Evolutionary conservation across 2,888 invertebrate species (phyloP), one percentile per base, ranked within the genome.

Genomic region (Alviniconcha strummeri): DNA sequence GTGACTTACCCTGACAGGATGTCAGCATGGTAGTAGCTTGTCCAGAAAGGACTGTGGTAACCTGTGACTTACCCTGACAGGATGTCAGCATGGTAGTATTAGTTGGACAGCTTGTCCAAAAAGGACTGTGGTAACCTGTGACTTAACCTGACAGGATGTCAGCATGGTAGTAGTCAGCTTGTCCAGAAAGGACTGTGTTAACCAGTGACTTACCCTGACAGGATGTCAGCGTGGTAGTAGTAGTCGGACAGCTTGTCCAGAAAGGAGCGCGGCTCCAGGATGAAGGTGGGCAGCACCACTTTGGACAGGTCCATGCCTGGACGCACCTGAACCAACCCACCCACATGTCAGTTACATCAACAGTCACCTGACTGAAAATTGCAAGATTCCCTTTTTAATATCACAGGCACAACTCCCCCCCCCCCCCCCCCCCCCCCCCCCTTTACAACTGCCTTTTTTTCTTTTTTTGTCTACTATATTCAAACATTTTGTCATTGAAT

Each of bases 291-390:
- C 88, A 98, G 94, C 17, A 98, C 98, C 76, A 98, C 97, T 95
- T 97, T 97, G 86, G 97, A 97, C 60, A 98, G 94, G 94, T 98
- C 98, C 98, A 98, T 98, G 79, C 98, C 98, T 0, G 98, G 98
- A 19, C 98, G 95, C 67, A 98, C 97, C 94, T 94, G 88, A 85
- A 84, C 67, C 60, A 60, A 8, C 9, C 8, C 60, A 60, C 60
- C 8, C 60, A 60, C 60, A 60, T 60, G 13, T 60, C 36, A 36
- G 36, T 36, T 36, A 36, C 36, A 36, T 36, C 36, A 36, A 36
- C 3, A 3, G 36, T 36, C 36, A 36, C 3, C 36, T 3, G 36
- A 36, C 3, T 36, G 36, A 36, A 36, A 36, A 36, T 36, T 36
- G 36, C 36, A 36, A 36, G 3, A 36, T 36, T 3, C 36, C 36